These are phyloP conservation scores for Nyctibius grandis DNA, from an alignment of 2,797 vertebrate species.

Conservation along the genomic window DNA sequence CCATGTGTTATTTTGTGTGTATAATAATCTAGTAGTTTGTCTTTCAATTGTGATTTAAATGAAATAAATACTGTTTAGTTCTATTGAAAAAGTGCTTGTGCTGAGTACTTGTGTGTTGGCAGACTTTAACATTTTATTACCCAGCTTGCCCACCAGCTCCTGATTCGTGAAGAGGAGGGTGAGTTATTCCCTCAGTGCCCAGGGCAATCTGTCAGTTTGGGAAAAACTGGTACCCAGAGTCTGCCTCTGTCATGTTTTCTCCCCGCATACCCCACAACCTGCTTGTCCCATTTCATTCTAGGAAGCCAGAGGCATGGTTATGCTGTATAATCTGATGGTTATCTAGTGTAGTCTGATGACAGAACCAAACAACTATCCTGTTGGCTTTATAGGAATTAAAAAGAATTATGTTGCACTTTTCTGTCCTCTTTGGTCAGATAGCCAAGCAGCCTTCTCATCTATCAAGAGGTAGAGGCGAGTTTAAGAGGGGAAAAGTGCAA, in stretches of 20 bases:
- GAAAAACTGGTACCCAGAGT: not conserved
- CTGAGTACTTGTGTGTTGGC: not conserved
- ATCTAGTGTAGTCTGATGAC: not conserved
- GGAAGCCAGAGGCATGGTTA: not conserved
- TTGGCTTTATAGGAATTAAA: not conserved
- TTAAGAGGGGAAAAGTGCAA: not conserved
- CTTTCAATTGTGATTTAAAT: not conserved
- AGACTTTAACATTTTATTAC: not conserved
- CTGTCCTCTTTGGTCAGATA: not conserved
- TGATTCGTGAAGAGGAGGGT: not conserved
- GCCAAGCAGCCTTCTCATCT: not conserved
- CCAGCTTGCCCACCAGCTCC: not conserved
- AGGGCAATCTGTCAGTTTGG: not conserved
- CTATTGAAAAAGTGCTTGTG: not conserved
- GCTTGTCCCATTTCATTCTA: not conserved
- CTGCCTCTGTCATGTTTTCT: not conserved
- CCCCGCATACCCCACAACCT: not conserved
- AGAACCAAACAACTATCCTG: not conserved
- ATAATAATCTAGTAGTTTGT: not conserved
- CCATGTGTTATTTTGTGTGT: not conserved
- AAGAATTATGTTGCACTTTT: not conserved
- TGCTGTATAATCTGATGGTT: not conserved
- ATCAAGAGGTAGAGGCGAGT: too few relatives aligned
- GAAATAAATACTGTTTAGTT: not conserved
- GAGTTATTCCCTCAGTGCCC: not conserved